phyloP scores from a whole-genome alignment of 2,888 invertebrate species.

The Diploptera punctata region DNA sequence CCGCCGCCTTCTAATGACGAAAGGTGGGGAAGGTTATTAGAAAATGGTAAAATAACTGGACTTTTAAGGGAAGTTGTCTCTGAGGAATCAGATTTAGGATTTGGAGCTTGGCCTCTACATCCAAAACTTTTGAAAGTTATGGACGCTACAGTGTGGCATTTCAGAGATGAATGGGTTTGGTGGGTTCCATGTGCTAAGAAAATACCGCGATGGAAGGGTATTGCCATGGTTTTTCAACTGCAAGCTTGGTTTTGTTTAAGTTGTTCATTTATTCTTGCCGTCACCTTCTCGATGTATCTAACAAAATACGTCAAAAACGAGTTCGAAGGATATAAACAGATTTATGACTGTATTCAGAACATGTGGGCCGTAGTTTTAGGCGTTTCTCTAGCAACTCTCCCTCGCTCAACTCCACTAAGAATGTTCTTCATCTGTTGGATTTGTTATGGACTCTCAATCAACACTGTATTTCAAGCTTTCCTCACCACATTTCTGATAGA shows the following conservation, averaged over 20 bases:
- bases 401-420: neutral
- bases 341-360: neutral
- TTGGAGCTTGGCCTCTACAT: slow-evolving; percentile 14
- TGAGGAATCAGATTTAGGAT: neutral
- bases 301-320: neutral
- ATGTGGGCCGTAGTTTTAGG: slow-evolving; percentile 1
- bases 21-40: neutral
- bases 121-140: neutral
- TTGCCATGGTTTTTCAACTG: neutral
- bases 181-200: slow-evolving; percentile 8
- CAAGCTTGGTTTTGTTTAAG: too few species aligned
- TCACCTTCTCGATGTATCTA: neutral
- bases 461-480: neutral
- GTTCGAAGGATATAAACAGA: neutral
- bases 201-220: neutral
- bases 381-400: neutral
- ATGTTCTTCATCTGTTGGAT: neutral
- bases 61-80: neutral
- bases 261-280: neutral
- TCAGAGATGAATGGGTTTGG: slow-evolving; percentile 4
- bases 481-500: slow-evolving; percentile 7
- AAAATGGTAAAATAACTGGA: neutral
- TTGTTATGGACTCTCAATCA: slow-evolving; percentile 8
- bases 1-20: neutral
- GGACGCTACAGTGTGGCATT: neutral